Percentiles rank a stretch among this genome's conserved stretches.
phyloP scores from a whole-genome alignment of 92 coral and sea anemone genomes.

The Plumapathes pennacea region DNA sequence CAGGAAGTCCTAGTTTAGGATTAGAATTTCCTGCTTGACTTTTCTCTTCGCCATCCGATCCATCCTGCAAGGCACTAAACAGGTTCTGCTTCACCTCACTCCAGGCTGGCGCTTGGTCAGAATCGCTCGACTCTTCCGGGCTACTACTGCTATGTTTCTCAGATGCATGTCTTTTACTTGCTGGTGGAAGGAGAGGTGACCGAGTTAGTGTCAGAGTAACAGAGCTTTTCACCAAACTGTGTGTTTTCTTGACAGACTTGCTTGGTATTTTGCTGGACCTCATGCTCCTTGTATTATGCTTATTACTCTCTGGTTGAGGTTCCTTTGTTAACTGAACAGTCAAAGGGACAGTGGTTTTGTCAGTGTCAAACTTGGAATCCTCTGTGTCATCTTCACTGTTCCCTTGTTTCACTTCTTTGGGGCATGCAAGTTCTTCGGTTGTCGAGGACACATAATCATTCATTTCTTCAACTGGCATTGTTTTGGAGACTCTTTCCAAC shows the following conservation, averaged over 20 bases:
- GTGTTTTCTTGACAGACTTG: neutral
- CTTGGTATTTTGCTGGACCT: slow-evolving; percentile 39
- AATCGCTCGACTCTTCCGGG: neutral
- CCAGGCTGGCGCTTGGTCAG: no score
- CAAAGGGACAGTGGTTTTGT: slow-evolving; percentile 12
- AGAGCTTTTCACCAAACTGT: slow-evolving; percentile 68
- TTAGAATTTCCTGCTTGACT: no score
- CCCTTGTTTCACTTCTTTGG: neutral
- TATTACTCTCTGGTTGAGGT: slow-evolving; percentile 31
- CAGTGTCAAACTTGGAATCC: slow-evolving; percentile 5
- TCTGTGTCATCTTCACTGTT: neutral
- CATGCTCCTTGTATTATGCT: slow-evolving; percentile 28
- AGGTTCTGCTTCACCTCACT: no score
- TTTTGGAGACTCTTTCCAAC: slow-evolving; percentile 8
- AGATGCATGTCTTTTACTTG: no score
- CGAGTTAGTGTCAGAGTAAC: slow-evolving; percentile 56
- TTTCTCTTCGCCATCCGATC: neutral
- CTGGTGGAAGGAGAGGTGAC: slow-evolving; percentile 48
- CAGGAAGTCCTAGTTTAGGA: no score
- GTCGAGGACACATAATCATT: neutral
- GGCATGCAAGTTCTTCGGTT: neutral
- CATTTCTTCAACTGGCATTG: neutral
- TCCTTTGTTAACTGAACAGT: slow-evolving; percentile 23
- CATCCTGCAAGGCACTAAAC: neutral
- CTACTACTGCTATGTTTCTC: no score